Conservation (phyloP, 2,797 vertebrate species). For the Gambelia wislizenii region DNA sequence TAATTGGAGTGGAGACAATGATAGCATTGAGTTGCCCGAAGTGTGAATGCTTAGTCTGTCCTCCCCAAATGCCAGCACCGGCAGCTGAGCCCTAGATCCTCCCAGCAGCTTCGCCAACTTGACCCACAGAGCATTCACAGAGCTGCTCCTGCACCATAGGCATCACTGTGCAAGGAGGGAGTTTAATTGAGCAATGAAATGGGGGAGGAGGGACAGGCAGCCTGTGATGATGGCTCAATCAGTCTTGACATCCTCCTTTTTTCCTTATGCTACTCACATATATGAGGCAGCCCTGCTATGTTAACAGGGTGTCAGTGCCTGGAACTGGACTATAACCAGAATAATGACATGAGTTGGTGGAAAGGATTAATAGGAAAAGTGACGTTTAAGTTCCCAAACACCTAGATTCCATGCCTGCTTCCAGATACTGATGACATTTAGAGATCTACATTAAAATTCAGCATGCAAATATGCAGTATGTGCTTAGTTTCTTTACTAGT, state of each 20-base stretch:
- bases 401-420: background rate
- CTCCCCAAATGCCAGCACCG: constrained; percentile 69
- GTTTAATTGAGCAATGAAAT: constrained; percentile 36
- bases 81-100: constrained; percentile 79
- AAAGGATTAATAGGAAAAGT: background rate
- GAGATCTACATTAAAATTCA: background rate
- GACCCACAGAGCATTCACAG: constrained; percentile 66
- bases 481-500: background rate
- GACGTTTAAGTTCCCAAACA: background rate
- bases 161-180: constrained; percentile 17
- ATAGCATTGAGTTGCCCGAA: constrained; percentile 77
- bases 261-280: background rate
- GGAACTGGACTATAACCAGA: background rate
- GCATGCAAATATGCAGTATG: background rate
- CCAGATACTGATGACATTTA: background rate
- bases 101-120: constrained; percentile 71
- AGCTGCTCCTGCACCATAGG: background rate
- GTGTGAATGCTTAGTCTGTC: constrained; percentile 80
- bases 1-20: constrained; percentile 75
- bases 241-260: background rate
- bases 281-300: constrained; percentile 24
- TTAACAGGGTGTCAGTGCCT: background rate
- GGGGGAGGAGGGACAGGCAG: constrained; percentile 1
- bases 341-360: background rate
- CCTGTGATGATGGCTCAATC: constrained; percentile 34